Base-by-base conservation (phyloP, 2,113 vertebrate species). In the Pipra filicauda region DNA sequence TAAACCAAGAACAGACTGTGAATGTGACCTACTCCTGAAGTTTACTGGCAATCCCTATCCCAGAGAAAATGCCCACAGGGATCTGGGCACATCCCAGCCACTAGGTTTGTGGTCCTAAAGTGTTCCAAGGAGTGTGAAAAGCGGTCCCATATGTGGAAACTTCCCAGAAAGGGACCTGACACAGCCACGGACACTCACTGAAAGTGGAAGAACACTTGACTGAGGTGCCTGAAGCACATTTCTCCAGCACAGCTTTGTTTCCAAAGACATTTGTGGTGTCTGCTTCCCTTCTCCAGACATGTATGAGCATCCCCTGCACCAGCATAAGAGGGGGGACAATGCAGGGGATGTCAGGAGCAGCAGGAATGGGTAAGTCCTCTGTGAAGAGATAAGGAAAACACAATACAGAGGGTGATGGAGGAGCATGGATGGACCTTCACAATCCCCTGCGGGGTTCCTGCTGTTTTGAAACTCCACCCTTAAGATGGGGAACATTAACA, bases 371-470 rank as follows among this genome's bases (percentile, higher is more conserved):
- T 15, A 66, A 74, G 3, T 15, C 17, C 37, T 66, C 58, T 12
- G 7, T 12, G 37, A 65, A 48, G 35, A 35, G 15, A 77, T 17
- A 67, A 81, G 75, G 9, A 28, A 28, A 30, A 23, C 10, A 65
- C 1, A 5, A 19, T 2, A 82, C 27, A 59, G 31, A 82, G 35
- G 22, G 33, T 17, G 20, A 74, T 37, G 41, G 55, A 66, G 41
- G 62, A 89, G 46, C 0, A 0, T 13, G 41, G n/a, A n/a, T 58
- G 64, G 20, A 19, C 26, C 31, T 33, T 58, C 37, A 30, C 6
- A 37, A n/a, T 9, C 8, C 44, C 28, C 37, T 33, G 46, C 15
- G n/a, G 24, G n/a, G 62, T 18, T 96, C 52, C n/a, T 70, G 41
- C 8, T 21, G 49, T 57, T 86, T 12, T 30, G 12, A 48, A 83